Conservation (phyloP, 2,113 vertebrate genomes). For the Dolichallabes microphthalmus region DNA sequence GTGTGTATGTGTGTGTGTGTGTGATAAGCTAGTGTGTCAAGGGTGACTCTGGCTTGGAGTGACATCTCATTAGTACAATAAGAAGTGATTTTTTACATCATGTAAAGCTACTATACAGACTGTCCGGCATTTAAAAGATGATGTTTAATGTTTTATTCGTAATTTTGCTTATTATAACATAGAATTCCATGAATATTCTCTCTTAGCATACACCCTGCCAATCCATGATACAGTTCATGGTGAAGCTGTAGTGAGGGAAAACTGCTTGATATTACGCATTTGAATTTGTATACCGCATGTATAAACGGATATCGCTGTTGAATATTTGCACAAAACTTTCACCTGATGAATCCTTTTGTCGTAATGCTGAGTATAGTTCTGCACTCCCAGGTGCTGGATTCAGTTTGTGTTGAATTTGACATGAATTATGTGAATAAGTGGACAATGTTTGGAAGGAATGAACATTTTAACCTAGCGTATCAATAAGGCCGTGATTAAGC, state of each 20-base stretch:
- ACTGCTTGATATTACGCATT: background rate
- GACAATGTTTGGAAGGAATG: background rate
- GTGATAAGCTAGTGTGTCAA: slow-evolving; percentile 4
- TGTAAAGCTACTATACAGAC: background rate
- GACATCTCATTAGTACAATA: background rate
- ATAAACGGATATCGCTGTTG: background rate
- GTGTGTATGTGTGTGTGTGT: slow-evolving; percentile 17
- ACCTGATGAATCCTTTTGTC: background rate
- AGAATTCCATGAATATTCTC: background rate
- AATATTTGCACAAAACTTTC: background rate
- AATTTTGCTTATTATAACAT: background rate
- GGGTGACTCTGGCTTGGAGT: background rate
- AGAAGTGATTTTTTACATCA: background rate
- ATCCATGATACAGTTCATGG: background rate
- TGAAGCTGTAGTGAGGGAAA: background rate
- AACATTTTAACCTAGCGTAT: too few species aligned
- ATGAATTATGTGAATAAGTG: background rate
- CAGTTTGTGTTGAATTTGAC: background rate
- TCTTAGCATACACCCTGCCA: background rate
- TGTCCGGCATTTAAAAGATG: background rate
- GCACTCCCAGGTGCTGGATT: background rate
- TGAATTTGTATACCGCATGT: background rate
- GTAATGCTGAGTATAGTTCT: background rate
- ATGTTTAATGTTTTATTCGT: background rate
- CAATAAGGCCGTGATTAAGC: too few species aligned